Base-by-base conservation (phyloP, 2,888 invertebrate genomes). In the Teinopalpus imperialis region DNA sequence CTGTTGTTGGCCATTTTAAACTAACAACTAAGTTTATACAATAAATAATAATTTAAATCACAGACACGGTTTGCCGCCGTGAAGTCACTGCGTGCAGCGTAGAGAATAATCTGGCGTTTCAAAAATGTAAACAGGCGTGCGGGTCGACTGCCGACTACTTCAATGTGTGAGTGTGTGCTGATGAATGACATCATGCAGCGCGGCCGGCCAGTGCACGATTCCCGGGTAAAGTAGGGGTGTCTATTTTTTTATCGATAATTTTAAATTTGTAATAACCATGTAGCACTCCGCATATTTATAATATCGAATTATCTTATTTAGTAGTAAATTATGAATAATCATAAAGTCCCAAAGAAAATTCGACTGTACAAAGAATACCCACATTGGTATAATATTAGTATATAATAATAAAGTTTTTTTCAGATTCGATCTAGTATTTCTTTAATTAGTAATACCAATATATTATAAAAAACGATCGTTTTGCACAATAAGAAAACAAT, bases 1-100 rank as follows among this genome's bases (percentile, higher is more conserved):
- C 97, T 90, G 90, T 94, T 93, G 81, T 90, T 92, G 63, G 95
- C 94, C 95, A 95, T 95, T 62, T 54, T 76, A 62, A 71, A 73
- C 66, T 72, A 67, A 52, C 60, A 71, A 74, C 66, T 73, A 73
- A 59, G 53, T 70, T 54, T 50, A 39, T 61, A 66, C 61, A 66
- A 61, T 73, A 65, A 68, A 61, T 70, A 71, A 69, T 73, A 72
- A 72, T 74, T 73, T 66, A 72, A 80, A 82, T 85, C 85, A 86
- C 86, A 79, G 79, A 72, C 78, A 74, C 81, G 75, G 64, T 65
- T 66, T 60, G 60, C 61, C 61, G 63, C 67, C 72, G 80, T 79
- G 79, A 63, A 79, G 79, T 81, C 80, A 83, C 81, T 73, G 73
- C 74, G 72, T 74, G 63, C 61, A 67, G 32, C 34, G 30, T 29